Conservation (phyloP, 2,797 vertebrate genomes). For the Microchirus variegatus region DNA sequence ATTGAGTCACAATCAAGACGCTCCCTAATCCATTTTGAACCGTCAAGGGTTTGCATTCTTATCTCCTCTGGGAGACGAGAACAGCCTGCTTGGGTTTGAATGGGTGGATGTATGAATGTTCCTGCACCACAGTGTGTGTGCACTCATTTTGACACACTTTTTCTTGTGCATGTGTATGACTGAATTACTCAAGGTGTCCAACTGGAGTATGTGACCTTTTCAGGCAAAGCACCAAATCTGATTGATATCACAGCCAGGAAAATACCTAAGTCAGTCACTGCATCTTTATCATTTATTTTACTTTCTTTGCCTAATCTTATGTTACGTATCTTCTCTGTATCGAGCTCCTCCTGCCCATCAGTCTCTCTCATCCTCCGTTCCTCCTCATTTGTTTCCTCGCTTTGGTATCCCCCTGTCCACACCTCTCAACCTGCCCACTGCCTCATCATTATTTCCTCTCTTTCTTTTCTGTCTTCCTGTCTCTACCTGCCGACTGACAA, state of each 20-base stretch:
- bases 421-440: constrained; percentile 35
- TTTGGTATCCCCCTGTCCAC: not conserved
- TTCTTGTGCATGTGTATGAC: constrained; percentile 13
- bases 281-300: constrained; percentile 44
- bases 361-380: constrained; percentile 17
- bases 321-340: too few species aligned
- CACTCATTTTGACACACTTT: constrained; percentile 20
- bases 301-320: constrained; percentile 8
- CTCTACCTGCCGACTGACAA: constrained; percentile 52
- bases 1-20: constrained; percentile 68
- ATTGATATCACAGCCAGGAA: constrained; percentile 29
- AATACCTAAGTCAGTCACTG: constrained; percentile 14
- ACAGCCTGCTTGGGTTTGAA: constrained; percentile 35
- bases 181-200: constrained; percentile 31
- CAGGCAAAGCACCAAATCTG: constrained; percentile 33
- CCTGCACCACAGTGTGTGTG: constrained; percentile 2
- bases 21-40: constrained; percentile 60
- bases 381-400: too few species aligned
- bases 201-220: constrained; percentile 47
- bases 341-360: constrained; percentile 36
- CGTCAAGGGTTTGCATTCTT: constrained; percentile 54
- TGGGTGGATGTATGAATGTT: constrained; percentile 2
- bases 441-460: constrained; percentile 15
- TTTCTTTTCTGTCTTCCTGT: not conserved
- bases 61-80: constrained; percentile 39